These are phyloP conservation scores for Danaus chrysippus DNA, from an alignment of 2,888 invertebrate species.

Conservation along the genomic window DNA sequence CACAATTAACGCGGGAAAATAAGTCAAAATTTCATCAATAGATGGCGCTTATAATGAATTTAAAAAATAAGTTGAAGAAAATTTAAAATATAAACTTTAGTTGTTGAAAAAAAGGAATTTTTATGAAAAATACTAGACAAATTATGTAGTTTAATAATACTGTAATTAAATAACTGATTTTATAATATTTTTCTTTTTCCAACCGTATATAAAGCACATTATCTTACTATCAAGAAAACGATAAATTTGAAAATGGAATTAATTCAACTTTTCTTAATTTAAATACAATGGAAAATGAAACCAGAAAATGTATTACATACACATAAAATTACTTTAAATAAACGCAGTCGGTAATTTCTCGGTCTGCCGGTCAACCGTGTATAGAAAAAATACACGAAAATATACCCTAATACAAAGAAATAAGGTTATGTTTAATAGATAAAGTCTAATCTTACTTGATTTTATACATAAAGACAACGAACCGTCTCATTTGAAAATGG, in stretches of 20 bases:
- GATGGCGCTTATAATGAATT: no score
- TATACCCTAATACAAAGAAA: slow-evolving; percentile 14
- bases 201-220: no score
- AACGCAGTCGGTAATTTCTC: slow-evolving; percentile 44
- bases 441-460: not conserved
- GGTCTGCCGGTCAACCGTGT: slow-evolving; percentile 44
- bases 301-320: slow-evolving; percentile 18
- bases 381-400: slow-evolving; percentile 16
- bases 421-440: slow-evolving; percentile 8
- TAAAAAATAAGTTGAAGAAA: no score
- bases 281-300: slow-evolving; percentile 10
- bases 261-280: not conserved
- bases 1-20: no score
- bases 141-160: no score
- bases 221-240: no score
- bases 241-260: not conserved
- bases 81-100: no score
- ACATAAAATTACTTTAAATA: slow-evolving; percentile 28
- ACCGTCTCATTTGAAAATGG: not conserved
- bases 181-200: no score
- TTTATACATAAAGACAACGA: not conserved
- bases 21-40: no score
- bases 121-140: no score
- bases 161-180: no score
- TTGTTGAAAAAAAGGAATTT: no score